Evolutionary conservation across 2,888 invertebrate genomes (phyloP).

Genomic region (Frankliniella intonsa): DNA sequence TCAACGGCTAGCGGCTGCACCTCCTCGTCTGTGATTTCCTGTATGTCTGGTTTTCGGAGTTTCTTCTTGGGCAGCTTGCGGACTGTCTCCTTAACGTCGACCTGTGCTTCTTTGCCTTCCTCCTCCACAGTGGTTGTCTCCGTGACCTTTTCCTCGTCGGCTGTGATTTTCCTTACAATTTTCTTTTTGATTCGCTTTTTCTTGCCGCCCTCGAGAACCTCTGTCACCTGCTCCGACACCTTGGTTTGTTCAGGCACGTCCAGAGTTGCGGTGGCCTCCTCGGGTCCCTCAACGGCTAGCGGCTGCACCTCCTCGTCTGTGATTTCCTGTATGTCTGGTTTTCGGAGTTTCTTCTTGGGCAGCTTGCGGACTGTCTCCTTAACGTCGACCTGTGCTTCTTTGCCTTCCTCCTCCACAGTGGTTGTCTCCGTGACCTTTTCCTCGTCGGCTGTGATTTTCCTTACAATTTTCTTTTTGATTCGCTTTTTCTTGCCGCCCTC

Average conservation of each 20-base stretch:
- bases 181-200: slow-evolving; percentile 39
- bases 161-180: slow-evolving; percentile 39
- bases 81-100: slow-evolving; percentile 28
- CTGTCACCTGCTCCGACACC: slow-evolving; percentile 46
- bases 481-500: too few species aligned
- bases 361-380: too few species aligned
- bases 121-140: slow-evolving; percentile 33
- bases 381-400: too few species aligned
- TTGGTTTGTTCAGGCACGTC: slow-evolving; percentile 19
- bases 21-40: slow-evolving; percentile 29
- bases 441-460: too few species aligned
- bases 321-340: neutral
- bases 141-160: slow-evolving; percentile 38
- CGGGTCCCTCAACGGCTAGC: too few species aligned
- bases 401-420: too few species aligned
- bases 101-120: slow-evolving; percentile 36
- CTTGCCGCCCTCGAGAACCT: slow-evolving; percentile 44
- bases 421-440: too few species aligned
- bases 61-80: neutral
- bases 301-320: too few species aligned
- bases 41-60: neutral
- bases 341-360: neutral
- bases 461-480: too few species aligned
- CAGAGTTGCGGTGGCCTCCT: too few species aligned
- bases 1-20: slow-evolving; percentile 38